phyloP scores from a whole-genome alignment of 92 coral and sea anemone species.

The Virgularia gustaviana region DNA sequence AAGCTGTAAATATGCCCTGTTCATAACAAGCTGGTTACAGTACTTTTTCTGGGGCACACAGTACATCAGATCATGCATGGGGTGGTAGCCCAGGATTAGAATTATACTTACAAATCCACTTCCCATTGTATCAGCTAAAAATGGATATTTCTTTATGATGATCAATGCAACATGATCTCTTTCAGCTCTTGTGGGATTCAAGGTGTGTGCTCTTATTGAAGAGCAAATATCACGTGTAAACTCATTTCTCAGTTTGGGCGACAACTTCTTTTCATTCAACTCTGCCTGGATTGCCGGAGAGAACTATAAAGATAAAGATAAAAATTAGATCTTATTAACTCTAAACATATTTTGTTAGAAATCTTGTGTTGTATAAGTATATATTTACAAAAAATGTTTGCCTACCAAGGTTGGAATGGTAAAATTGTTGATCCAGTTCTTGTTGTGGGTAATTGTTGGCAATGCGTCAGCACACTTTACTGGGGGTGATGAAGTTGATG shows the following conservation, averaged over 20 bases:
- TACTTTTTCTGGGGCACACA: background rate
- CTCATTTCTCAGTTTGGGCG: slow-evolving; percentile 38
- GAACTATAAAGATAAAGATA: background rate
- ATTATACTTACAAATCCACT: slow-evolving; percentile 50
- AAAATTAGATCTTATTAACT: too few species aligned
- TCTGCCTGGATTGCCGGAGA: background rate
- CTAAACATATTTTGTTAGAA: background rate
- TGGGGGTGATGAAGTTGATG: too few species aligned
- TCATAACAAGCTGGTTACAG: background rate
- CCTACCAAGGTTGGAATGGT: too few species aligned
- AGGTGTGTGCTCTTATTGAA: slow-evolving; percentile 44
- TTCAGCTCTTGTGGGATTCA: slow-evolving; percentile 45
- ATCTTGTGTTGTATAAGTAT: background rate
- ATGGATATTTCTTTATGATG: slow-evolving; percentile 39
- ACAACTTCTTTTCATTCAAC: slow-evolving; percentile 3
- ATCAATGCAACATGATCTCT: slow-evolving; percentile 58
- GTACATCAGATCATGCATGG: background rate
- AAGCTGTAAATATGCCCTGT: background rate
- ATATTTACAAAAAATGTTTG: background rate
- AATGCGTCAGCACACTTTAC: too few species aligned
- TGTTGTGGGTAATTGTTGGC: too few species aligned
- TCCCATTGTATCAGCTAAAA: slow-evolving; percentile 50
- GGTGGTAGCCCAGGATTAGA: background rate
- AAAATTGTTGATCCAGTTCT: too few species aligned
- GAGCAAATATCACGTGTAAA: slow-evolving; percentile 52